Base-by-base conservation (phyloP, 2,113 vertebrate species). In the Phaethon lepturus region DNA sequence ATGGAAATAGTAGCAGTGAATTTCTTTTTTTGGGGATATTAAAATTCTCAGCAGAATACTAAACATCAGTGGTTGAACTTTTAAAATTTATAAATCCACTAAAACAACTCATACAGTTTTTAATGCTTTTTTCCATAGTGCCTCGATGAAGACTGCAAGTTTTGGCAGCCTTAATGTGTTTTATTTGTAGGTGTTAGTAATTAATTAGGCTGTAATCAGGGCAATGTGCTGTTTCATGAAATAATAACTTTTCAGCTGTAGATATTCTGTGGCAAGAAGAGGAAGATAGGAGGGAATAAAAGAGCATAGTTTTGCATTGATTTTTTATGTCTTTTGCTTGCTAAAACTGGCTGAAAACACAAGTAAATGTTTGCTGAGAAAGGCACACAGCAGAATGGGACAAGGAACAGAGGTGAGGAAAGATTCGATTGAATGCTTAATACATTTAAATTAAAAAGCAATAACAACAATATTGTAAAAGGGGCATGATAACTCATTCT, bases 121-220 rank as follows among this genome's bases (percentile, higher is more conserved):
- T 83, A 45, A 66, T 33, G 16, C 2, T 69, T 91, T 86, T 76
- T 31, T 81, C 8, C 18, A 17, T 28, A n/a, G 7, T 85, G 16
- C 29, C 38, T 63, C 85, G 42, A 60, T 88, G 25, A 82, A 84
- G 7, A 13, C 26, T 93, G 24, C 13, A 16, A 33, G n/a, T 75
- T 90, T 72, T 84, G 47, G 5, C 49, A 83, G 25, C 13, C 17
- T 55, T 87, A 90, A 89, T 80, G 80, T 19, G 33, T 76, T 93
- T 95, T 72, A 62, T 93, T 86, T 94, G 66, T 86, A 63, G 2
- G 11, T 79, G 50, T 90, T 94, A 91, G 49, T 69, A 63, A 86
- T 79, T 92, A 95, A 87, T 88, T 69, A 89, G 31, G 7, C 13
- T 79, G 17, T 22, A 93, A 91, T 76, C 23, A 95, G 62, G 89